Evolutionary conservation across 2,888 invertebrate species (phyloP), one percentile per base, ranked within the genome.

Genomic region (Pristionchus mayeri): DNA sequence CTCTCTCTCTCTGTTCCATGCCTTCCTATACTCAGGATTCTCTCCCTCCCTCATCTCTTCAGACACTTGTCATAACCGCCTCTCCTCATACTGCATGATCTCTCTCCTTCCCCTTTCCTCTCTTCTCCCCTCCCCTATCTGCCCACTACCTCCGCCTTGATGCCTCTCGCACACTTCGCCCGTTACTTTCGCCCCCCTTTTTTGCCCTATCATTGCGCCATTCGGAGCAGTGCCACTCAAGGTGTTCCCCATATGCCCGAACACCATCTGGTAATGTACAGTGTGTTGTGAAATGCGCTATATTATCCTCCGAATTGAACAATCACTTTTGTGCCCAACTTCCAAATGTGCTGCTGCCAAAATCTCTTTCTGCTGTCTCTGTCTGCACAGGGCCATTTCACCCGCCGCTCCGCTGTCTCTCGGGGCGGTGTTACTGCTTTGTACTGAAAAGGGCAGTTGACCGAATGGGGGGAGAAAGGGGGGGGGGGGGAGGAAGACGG

Each of bases 1-100:
- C 71, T 48, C 52, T 50, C 78, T 67, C 67, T 67, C 67, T 67
- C 67, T 67, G 78, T 78, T 78, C 78, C 78, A 78, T 50, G 54
- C 78, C 50, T 50, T 52, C 78, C 54, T 76, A 30, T 37, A 9
- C 75, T 40, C 75, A 40, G 75, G 34, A 48, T 44, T 48, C 34
- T 24, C 27, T 48, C 48, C 50, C 76, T 50, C 48, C 48, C 76
- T 78, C 63, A 6, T n/a, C n/a, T n/a, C n/a, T n/a, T n/a, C 2
- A 50, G 50, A 78, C 76, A 48, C 50, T 50, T 78, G 50, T 78
- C 76, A 50, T 78, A 50, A 50, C 76, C 18, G 50, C 1, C 76
- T 78, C 76, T 50, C 76, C 76, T 52, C 76, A 16, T 3, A 24
- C 18, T 7, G 7, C 24, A 1, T 24, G 16, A 6, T 78, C 48